These are phyloP conservation scores for Garrulus glandarius DNA, from an alignment of 2,797 vertebrate species.

Conservation along the genomic window DNA sequence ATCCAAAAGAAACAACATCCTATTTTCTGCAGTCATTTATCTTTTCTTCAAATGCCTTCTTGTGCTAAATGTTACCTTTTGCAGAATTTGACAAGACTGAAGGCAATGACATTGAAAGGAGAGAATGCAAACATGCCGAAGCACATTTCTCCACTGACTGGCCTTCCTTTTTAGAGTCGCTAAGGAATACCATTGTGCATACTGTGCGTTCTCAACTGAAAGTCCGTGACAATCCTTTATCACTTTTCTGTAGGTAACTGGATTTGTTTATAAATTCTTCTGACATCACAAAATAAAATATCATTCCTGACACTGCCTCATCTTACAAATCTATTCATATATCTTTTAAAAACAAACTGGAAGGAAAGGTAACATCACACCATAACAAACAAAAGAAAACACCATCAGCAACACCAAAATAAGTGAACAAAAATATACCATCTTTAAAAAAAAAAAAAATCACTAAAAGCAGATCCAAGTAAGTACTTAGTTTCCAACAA, in stretches of 20 bases:
- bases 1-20: not conserved
- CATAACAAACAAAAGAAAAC: not conserved
- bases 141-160: not conserved
- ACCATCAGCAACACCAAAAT: not conserved
- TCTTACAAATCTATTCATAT: not conserved
- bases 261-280: not conserved
- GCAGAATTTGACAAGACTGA: not conserved
- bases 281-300: not conserved
- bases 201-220: not conserved
- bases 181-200: not conserved
- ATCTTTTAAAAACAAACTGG: not conserved
- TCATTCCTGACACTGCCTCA: not conserved
- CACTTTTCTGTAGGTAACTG: not conserved
- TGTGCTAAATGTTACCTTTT: not conserved
- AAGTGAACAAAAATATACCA: not conserved
- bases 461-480: not conserved
- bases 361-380: not conserved
- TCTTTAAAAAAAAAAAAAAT: not conserved
- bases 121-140: not conserved
- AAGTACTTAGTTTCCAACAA: not conserved
- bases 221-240: not conserved
- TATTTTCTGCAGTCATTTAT: not conserved
- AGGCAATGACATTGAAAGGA: not conserved
- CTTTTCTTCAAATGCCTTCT: not conserved
- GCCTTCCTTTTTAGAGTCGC: not conserved